Conservation (phyloP, 2,113 vertebrate genomes). For the Psilopogon haemacephalus region DNA sequence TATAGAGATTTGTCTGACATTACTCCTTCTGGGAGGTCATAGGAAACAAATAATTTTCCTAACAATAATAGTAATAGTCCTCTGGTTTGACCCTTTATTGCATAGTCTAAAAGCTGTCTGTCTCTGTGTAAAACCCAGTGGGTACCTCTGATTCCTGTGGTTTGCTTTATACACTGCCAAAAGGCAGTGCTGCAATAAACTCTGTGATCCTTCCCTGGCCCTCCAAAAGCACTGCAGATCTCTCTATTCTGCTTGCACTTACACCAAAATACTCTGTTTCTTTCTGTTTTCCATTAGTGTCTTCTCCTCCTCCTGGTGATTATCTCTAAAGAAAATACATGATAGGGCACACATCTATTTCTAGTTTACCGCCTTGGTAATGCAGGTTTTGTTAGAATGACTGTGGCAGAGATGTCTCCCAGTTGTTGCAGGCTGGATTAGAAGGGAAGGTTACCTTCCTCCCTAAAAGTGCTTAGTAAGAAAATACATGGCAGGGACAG, state of each 20-base stretch:
- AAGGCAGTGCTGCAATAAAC: neutral
- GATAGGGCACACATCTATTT: neutral
- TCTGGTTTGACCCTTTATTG: neutral
- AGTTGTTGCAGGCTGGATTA: neutral
- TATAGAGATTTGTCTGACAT: neutral
- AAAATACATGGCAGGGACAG: neutral
- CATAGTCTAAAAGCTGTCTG: neutral
- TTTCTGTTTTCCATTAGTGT: neutral
- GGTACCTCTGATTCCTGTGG: neutral
- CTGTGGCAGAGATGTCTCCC: neutral
- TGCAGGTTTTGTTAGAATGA: neutral
- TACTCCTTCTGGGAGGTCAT: neutral
- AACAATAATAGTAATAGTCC: neutral
- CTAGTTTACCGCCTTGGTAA: neutral
- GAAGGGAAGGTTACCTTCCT: neutral
- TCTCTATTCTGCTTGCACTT: neutral
- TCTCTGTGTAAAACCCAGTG: neutral
- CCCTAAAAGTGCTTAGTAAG: neutral
- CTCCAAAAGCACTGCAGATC: neutral
- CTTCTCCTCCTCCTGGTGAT: neutral
- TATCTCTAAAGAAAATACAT: neutral
- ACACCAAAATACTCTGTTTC: neutral
- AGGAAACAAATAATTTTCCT: constrained; percentile 52
- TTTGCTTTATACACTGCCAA: neutral
- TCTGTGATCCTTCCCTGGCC: neutral